Base-by-base conservation (phyloP, 2,113 vertebrate species). In the Potamarius usumacintae region DNA sequence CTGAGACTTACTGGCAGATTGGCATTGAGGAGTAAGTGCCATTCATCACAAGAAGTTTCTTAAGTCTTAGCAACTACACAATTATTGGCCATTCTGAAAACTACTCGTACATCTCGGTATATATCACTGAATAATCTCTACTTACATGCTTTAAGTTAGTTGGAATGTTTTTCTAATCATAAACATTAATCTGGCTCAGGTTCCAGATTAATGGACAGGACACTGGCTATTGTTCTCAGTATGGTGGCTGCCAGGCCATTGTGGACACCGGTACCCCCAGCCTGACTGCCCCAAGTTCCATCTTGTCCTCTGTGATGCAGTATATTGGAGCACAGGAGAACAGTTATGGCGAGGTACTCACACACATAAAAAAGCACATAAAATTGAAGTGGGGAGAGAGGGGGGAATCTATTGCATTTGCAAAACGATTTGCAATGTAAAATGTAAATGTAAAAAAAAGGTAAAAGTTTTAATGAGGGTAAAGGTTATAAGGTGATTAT, bases 201-300 rank as follows among this genome's bases (percentile, higher is more conserved):
- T 94, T 95, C 85, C 22, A 86, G 30, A 87, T 96, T 63, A 88
- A 86, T 27, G 92, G 89, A 27, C 89, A 88, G 60, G 83, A 91
- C 62, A 91, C 87, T 2, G 88, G 92, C 79, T 94, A 90, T 92
- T 94, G 93, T 67, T 91, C 92, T 52, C 84, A 86, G 52, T 83
- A 87, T 5, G 22, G 81, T 3, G 94, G 95, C 67, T 96, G 94
- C 87, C 95, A 94, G 90, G 91, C 90, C 7, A 91, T 94, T 14
- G 91, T 93, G 27, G 95, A 96, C 85, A 95, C 94, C 2, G 94
- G 94, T 74, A 95, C 94, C 34, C 94, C 94, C 5, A 84, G 83
- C 50, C 91, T 95, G 72, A 92, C 93, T 30, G 93, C 87, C 20
- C 94, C 94, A 69, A 84, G 22, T 55, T 90, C 30, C 0, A 1